A percentile compares a stretch with the other conserved stretches of the same genome.
These are phyloP conservation scores for Clarias laeviceps DNA, from an alignment of 2,797 vertebrate genomes.

Conservation along the genomic window DNA sequence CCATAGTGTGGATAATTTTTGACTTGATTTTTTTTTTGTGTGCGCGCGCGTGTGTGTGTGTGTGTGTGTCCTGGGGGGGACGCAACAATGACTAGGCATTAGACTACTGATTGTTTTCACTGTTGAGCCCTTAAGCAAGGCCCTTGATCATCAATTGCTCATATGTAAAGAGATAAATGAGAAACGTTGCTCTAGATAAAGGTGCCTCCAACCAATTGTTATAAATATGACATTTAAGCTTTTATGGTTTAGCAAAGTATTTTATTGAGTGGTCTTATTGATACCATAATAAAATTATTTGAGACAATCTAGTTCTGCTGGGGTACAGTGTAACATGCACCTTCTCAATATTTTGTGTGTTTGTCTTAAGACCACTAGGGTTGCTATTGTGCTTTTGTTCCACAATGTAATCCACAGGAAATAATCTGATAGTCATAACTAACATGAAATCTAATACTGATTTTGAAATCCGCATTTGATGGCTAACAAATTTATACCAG, in stretches of 20 bases:
- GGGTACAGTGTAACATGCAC: not conserved
- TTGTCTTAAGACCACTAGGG: not conserved
- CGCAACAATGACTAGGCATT: no score
- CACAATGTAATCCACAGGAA: not conserved
- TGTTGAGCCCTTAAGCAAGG: no score
- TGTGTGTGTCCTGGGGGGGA: no score
- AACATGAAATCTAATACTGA: not conserved
- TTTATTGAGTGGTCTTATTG: not conserved
- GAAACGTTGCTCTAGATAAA: no score
- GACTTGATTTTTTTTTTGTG: no score
- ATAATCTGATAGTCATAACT: not conserved
- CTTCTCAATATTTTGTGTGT: not conserved
- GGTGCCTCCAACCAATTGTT: no score
- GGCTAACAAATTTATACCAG: not conserved
- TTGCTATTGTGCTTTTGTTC: not conserved
- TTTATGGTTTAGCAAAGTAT: not conserved
- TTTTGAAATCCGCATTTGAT: not conserved
- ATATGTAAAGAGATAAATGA: not conserved
- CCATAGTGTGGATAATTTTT: no score
- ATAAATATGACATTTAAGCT: not conserved
- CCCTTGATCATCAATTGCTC: no score
- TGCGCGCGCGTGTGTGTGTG: no score
- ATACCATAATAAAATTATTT: not conserved
- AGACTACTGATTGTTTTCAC: no score
- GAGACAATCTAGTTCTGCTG: not conserved